Evolutionary conservation across 2,888 invertebrate species (phyloP), one percentile per base, ranked within the genome.

Genomic region (Flexamia atlantica): DNA sequence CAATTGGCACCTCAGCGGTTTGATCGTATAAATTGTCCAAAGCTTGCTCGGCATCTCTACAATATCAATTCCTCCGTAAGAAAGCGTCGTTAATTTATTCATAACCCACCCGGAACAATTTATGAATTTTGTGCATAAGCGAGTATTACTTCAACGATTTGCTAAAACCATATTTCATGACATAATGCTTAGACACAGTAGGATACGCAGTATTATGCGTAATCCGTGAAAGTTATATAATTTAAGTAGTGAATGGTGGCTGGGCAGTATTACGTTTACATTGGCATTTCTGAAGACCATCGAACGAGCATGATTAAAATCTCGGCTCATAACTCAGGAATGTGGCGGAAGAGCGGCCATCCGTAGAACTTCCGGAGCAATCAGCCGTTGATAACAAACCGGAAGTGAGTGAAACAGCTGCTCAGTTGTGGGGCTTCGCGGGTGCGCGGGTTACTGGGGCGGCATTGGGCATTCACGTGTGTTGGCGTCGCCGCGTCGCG

Each of bases 311-410:
- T 64, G 30, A 64, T 30, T 64, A n/a, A 30, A 53, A 30, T 14
- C 64, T 28, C 30, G 12, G 57, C 64, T 5, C 64, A 64, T 64
- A 28, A 28, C 28, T 5, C 64, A 64, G 28, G 64, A 30, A 64
- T 64, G 64, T 64, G 64, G 64, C 30, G 64, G 64, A 28, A 30
- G 28, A 30, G 64, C 30, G 64, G 64, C 14, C 64, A 64, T 7
- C 28, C 64, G 14, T 4, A 17, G 64, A 12, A 30, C 64, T 64
- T 64, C 64, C 64, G 64, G 30, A 7, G 12, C 64, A 64, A 64
- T 64, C 64, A 64, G 64, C 64, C 30, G 64, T 28, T 64, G 64
- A 64, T 64, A 64, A 64, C 64, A 64, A 14, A 64, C 64, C 64
- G 64, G 64, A 64, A 64, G 64, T 64, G 64, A 64, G 64, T 30